Evolutionary conservation across 2,797 vertebrate species (phyloP), one percentile per base, ranked within the genome.

Genomic region (Columba guinea): DNA sequence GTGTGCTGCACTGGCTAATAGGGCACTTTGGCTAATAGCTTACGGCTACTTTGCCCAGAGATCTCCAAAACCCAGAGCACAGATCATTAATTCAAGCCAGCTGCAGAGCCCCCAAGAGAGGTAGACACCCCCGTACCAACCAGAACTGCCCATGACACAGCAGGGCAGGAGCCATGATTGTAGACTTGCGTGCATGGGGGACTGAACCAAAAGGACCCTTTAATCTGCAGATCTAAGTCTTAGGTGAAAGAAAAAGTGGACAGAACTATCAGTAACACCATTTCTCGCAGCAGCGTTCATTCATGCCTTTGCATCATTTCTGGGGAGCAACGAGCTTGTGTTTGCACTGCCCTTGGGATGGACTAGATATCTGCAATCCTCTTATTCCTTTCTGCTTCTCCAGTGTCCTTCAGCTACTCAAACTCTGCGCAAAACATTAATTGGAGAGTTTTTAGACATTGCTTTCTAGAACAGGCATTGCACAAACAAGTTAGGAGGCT

Each of bases 381-480:
- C 8, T 30, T 53, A 27, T 5, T 84, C 68, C 39, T 83, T 84
- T 91, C 59, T 78, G 37, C 64, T 90, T 76, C 60, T 68, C 48
- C 9, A 8, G 55, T 52, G 39, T 51, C 53, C 60, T 84, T 92
- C 63, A 65, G 32, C 48, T 60, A n/a, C 62, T 70, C 68, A 58
- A 41, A 53, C 17, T 76, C 79, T 56, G 51, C 23, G 12, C 34
- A 74, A 90, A 80, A 79, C 48, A 13, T 63, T 65, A 52, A 60
- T 89, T 59, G 69, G 77, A 82, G 55, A 46, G 49, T 22, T 91
- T 93, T 90, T n/a, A 67, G 84, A 34, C 41, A 11, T 41, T 73
- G 65, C 27, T 95, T 85, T 94, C 83, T 77, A 67, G 86, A 89
- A 73, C 14, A 82, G 60, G 46, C 53, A 23, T 56, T 76, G 49